phyloP scores from a whole-genome alignment of 2,113 vertebrate species.

The Myotis lucifugus region DNA sequence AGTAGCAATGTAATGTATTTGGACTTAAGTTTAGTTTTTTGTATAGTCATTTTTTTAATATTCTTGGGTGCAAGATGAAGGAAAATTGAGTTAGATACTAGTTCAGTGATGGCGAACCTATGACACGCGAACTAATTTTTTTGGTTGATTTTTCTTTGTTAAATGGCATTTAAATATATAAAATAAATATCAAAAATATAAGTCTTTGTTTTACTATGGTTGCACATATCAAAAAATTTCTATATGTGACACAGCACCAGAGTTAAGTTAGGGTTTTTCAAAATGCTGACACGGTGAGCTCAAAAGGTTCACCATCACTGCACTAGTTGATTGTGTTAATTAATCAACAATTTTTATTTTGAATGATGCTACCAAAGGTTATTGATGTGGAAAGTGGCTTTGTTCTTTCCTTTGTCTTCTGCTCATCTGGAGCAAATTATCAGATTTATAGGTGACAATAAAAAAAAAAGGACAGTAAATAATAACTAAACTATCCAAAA shows the following conservation, averaged over 20 bases:
- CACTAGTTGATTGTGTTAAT: background rate
- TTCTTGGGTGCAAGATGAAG: background rate
- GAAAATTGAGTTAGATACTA: background rate
- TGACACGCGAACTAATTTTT: too few species aligned
- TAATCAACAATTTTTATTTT: conserved; percentile 35
- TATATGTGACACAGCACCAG: too few species aligned
- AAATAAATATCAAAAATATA: too few species aligned
- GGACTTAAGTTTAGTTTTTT: conserved; percentile 49
- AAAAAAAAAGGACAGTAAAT: conserved; percentile 20
- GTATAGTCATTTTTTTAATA: background rate
- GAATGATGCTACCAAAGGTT: background rate
- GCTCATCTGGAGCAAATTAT: background rate
- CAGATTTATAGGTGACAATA: conserved; percentile 8
- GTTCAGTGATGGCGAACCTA: too few species aligned
- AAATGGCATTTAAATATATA: too few species aligned
- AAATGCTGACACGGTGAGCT: too few species aligned
- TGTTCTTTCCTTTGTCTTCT: conserved; percentile 40
- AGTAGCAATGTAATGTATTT: background rate
- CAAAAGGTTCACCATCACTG: too few species aligned
- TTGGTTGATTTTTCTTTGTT: too few species aligned
- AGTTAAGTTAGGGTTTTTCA: too few species aligned
- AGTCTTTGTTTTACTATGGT: too few species aligned
- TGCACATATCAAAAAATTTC: too few species aligned
- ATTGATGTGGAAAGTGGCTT: conserved; percentile 1
- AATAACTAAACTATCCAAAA: conserved; percentile 16